Conservation (phyloP, 2,888 invertebrate species). For the Epistrophella euchroma region DNA sequence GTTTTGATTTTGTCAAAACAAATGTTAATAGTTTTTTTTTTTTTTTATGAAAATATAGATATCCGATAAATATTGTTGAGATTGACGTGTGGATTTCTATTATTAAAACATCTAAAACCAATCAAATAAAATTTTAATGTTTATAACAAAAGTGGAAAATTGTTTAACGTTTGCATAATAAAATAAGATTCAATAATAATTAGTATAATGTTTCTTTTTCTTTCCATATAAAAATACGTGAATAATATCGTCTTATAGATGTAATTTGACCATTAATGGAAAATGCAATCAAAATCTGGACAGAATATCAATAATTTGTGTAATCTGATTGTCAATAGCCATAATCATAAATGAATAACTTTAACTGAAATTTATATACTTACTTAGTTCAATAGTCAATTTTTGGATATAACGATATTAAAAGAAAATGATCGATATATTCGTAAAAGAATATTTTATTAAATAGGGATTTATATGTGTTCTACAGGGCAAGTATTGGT, state of each 20-base stretch:
- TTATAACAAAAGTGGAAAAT: neutral
- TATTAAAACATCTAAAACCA: neutral
- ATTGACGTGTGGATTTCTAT: constrained; percentile 1
- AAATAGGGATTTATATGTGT: too few species aligned
- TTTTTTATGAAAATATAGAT: neutral
- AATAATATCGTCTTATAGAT: neutral
- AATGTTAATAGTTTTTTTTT: neutral
- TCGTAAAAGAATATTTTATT: too few species aligned
- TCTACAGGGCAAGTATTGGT: too few species aligned
- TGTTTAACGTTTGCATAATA: too few species aligned
- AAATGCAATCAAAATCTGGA: neutral
- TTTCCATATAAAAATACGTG: neutral
- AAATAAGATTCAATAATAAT: constrained; percentile 15
- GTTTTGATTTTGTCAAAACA: constrained; percentile 11
- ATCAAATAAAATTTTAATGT: neutral
- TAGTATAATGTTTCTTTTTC: constrained; percentile 1
- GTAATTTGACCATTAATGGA: neutral
- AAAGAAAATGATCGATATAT: too few species aligned
- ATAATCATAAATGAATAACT: neutral
- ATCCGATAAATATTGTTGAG: neutral
- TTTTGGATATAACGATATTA: too few species aligned
- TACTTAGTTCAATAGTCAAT: too few species aligned
- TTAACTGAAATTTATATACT: too few species aligned
- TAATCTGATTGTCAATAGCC: neutral
- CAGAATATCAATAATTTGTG: neutral